phyloP scores from a whole-genome alignment of 2,888 invertebrate species.

The Teinopalpus imperialis region DNA sequence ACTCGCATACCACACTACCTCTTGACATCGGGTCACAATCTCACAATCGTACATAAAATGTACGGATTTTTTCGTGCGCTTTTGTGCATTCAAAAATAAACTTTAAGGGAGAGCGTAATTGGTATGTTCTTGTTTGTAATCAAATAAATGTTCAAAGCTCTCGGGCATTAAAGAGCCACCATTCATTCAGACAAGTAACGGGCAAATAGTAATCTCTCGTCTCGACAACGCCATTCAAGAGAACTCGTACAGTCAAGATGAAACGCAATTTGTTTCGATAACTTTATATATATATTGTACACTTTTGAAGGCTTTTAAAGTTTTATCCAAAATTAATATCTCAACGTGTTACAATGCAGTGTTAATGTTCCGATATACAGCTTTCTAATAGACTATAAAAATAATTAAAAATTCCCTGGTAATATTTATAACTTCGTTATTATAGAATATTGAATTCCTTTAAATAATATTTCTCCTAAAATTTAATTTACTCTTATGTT shows the following conservation, averaged over 20 bases:
- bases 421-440: no score
- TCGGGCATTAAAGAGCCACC: slow-evolving; percentile 57
- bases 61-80: slow-evolving; percentile 29
- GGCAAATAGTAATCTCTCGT: slow-evolving; percentile 73
- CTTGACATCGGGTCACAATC: slow-evolving; percentile 48
- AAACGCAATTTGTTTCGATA: slow-evolving; percentile 17
- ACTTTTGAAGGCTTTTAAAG: no score
- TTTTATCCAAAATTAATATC: no score
- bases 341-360: no score
- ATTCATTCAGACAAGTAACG: slow-evolving; percentile 79
- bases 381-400: no score
- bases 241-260: slow-evolving; percentile 52
- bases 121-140: slow-evolving; percentile 21
- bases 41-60: slow-evolving; percentile 48
- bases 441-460: no score
- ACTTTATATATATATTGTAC: no score
- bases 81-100: slow-evolving; percentile 32
- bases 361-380: no score
- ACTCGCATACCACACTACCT: slow-evolving; percentile 62
- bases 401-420: no score
- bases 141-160: slow-evolving; percentile 23
- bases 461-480: no score
- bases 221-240: slow-evolving; percentile 74
- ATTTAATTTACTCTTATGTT: no score
- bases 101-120: slow-evolving; percentile 35